Conservation (phyloP, 2,797 vertebrate genomes). For the Syngnathus rostellatus region DNA sequence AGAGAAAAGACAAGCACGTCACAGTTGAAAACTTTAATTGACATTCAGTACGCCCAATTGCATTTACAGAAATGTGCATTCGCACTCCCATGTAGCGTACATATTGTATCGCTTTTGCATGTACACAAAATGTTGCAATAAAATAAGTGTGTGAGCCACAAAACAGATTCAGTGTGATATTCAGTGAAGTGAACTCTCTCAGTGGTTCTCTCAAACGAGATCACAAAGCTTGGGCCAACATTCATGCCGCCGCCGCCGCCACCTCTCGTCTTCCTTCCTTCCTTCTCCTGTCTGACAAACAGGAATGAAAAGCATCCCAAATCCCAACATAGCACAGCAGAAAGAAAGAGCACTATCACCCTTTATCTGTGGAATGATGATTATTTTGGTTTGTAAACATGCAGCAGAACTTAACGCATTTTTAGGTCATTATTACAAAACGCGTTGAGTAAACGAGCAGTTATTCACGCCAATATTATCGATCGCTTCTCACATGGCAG, state of each 20-base stretch:
- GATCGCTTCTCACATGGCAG: neutral
- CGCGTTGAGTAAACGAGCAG: neutral
- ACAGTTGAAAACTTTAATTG: slow-evolving; percentile 64
- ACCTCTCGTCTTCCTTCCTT: neutral
- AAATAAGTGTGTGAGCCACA: neutral
- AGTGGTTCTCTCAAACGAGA: neutral
- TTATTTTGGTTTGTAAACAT: neutral
- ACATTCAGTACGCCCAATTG: slow-evolving; percentile 48
- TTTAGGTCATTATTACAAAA: neutral
- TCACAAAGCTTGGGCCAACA: neutral
- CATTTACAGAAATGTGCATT: slow-evolving; percentile 67
- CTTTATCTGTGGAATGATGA: neutral
- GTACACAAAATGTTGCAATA: neutral
- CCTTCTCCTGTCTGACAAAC: neutral
- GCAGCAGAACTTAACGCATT: neutral
- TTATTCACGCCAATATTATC: neutral
- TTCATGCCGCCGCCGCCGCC: neutral
- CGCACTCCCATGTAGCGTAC: slow-evolving; percentile 49
- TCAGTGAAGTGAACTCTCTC: neutral
- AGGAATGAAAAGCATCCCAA: neutral
- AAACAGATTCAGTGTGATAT: neutral
- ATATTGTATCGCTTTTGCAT: slow-evolving; percentile 6
- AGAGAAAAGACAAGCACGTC: slow-evolving; percentile 8
- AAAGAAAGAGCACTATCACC: neutral
- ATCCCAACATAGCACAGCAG: neutral